These are phyloP conservation scores for Mionectes olivaceus DNA, from an alignment of 2,797 vertebrate species.

Conservation along the genomic window DNA sequence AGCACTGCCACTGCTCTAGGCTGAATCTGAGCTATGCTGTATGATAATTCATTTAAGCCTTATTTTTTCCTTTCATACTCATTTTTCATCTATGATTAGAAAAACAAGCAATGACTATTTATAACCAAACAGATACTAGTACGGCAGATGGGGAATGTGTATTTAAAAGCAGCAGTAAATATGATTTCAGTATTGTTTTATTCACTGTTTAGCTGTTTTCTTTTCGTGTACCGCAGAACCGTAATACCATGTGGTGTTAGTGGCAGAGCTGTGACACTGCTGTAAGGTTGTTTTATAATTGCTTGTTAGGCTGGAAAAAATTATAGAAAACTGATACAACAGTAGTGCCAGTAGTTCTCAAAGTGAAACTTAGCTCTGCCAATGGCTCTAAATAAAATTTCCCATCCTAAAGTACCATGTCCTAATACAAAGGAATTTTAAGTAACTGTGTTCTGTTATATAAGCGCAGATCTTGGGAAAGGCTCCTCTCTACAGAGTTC, in stretches of 20 bases:
- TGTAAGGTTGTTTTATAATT: not conserved
- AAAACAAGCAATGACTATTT: conserved; percentile 3
- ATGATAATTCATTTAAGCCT: not conserved
- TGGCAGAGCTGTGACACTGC: not conserved
- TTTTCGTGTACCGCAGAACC: not conserved
- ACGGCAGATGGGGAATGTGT: not conserved
- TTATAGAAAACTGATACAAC: not conserved
- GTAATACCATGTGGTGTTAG: not conserved
- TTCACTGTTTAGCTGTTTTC: not conserved
- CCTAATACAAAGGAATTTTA: not conserved
- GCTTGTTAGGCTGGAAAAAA: not conserved
- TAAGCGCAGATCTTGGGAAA: not conserved
- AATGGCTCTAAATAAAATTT: not conserved
- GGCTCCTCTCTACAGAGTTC: not conserved
- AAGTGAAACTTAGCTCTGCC: not conserved
- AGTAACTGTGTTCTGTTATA: not conserved
- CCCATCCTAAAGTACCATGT: not conserved
- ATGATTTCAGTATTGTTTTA: not conserved
- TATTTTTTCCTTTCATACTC: not conserved
- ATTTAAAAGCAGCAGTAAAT: not conserved
- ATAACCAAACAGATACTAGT: not conserved
- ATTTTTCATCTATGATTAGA: not conserved
- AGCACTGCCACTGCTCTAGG: not conserved
- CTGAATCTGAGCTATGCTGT: not conserved
- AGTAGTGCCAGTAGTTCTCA: not conserved